Base-by-base conservation (phyloP, 2,888 invertebrate genomes). In the Miltochrista miniata region DNA sequence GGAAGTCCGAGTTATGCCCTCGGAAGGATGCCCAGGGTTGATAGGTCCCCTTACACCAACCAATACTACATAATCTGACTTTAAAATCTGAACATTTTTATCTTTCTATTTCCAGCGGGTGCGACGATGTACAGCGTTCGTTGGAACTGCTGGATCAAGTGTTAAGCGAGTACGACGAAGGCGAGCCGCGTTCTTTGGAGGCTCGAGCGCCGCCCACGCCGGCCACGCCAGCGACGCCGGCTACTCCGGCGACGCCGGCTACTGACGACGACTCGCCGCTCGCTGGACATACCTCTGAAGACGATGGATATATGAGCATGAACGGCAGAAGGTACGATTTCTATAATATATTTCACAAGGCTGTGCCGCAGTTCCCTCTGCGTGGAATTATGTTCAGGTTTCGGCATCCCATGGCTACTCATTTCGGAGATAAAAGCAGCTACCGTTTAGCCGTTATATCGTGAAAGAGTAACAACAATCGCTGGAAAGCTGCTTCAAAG, bases 281-380 rank as follows among this genome's bases (percentile, higher is more conserved):
- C 84, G 94, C 93, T 73, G 96, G 96, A 70, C 96, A 96, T 85
- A 96, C 96, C 82, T 96, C 96, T 51, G 96, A 97, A 85, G 96
- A 97, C 93, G 96, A 97, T 93, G 96, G 96, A 85, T 96, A 97
- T 91, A 96, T 96, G 96, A 96, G 96, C 91, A 96, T 96, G 94
- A 97, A 96, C 94, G 96, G 96, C 70, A 94, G 96, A 83, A 95
- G 94, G 94, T 94, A 64, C 53, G 59, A 38, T 4, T 29, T 11
- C 33, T 33, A 33, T 33, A 12, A 33, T n/a, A n/a, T n/a, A n/a
- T n/a, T n/a, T n/a, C n/a, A n/a, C n/a, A n/a, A n/a, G n/a, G n/a
- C n/a, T n/a, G n/a, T n/a, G n/a, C n/a, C n/a, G n/a, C n/a, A n/a
- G n/a, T n/a, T n/a, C n/a, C n/a, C n/a, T n/a, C n/a, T n/a, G n/a